Conservation (phyloP, 2,113 vertebrate species). For the Eulemur macaco region DNA sequence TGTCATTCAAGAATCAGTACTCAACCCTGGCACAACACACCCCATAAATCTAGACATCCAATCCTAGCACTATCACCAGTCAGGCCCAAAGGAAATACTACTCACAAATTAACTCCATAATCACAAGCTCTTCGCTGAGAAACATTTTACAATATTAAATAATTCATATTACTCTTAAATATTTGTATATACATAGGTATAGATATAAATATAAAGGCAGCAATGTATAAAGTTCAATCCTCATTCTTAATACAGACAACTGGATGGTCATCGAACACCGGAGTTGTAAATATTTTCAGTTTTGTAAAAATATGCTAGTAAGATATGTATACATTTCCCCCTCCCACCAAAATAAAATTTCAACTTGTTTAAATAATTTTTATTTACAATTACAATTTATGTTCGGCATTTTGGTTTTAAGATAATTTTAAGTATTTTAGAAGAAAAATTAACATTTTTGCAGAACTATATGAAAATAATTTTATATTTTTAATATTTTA, state of each 20-base stretch:
- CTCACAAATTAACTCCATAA: neutral
- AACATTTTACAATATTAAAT: slow-evolving; percentile 13
- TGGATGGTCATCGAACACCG: neutral
- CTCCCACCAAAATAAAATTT: neutral
- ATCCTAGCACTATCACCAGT: neutral
- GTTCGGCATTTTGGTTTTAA: neutral
- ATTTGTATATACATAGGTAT: neutral
- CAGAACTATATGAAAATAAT: neutral
- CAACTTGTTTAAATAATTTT: neutral
- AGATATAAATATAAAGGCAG: neutral
- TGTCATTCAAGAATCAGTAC: neutral
- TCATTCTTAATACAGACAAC: neutral
- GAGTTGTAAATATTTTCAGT: neutral
- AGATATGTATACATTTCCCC: neutral
- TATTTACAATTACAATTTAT: neutral
- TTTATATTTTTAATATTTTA: neutral
- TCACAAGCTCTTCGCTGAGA: neutral
- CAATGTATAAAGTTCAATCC: neutral
- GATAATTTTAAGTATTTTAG: neutral
- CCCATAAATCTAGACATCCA: neutral
- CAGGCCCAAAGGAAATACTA: neutral
- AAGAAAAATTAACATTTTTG: neutral
- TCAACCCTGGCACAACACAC: neutral
- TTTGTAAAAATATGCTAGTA: neutral
- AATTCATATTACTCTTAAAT: neutral